These are phyloP conservation scores for Trachelus troglodyta DNA, from an alignment of 2,888 invertebrate species.

Conservation along the genomic window DNA sequence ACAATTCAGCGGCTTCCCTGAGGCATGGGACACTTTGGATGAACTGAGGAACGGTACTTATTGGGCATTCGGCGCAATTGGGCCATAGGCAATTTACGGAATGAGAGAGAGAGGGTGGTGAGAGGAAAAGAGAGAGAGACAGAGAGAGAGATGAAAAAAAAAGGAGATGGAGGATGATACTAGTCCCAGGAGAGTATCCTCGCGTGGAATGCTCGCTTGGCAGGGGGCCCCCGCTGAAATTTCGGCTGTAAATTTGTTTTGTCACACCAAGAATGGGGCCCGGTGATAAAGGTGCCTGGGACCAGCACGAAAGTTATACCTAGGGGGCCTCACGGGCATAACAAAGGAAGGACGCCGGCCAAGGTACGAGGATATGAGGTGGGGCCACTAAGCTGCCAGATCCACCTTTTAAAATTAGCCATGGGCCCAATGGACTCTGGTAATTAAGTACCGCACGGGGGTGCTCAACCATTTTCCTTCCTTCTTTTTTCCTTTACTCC, in stretches of 20 bases:
- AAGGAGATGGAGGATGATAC: not conserved
- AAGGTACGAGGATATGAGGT: conserved; percentile 13
- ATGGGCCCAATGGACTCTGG: conserved; percentile 13
- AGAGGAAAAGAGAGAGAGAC: conserved; percentile 1
- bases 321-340: conserved; percentile 23
- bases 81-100: conserved; percentile 3
- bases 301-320: conserved; percentile 34
- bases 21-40: no score
- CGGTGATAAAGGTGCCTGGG: conserved; percentile 45
- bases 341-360: conserved; percentile 21
- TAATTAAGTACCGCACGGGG: conserved; percentile 26
- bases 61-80: no score
- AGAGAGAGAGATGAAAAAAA: conserved; percentile 18
- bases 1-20: no score
- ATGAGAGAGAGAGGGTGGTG: conserved; percentile 6
- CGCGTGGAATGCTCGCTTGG: conserved; percentile 24
- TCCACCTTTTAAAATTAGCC: conserved; percentile 11
- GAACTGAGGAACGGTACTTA: no score
- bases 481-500: no score
- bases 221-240: conserved; percentile 38
- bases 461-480: not conserved
- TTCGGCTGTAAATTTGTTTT: conserved; percentile 49
- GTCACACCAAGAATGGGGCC: conserved; percentile 43
- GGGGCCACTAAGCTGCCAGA: conserved; percentile 13
- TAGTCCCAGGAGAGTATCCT: not conserved